Percentiles rank a stretch among this genome's conserved stretches.
Evolutionary conservation across 2,888 invertebrate species (phyloP).

Genomic region (Drosophila eohydei): DNA sequence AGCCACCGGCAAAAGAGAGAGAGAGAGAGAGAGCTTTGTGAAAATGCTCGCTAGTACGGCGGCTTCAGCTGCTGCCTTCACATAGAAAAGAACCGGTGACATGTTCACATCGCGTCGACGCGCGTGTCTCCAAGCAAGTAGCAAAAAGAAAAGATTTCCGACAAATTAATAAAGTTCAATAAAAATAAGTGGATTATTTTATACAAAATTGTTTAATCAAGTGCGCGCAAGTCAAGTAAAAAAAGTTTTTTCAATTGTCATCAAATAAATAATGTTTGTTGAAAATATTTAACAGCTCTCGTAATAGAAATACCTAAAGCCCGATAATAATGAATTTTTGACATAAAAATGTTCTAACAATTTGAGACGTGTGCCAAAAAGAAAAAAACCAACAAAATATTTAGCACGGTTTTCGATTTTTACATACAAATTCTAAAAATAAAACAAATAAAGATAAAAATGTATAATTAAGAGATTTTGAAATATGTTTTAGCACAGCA

Average conservation of each 20-base stretch:
- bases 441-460: conserved; percentile 10
- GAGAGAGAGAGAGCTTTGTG: conserved; percentile 30
- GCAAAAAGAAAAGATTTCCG: conserved; percentile 2
- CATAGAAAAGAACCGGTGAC: conserved; percentile 71
- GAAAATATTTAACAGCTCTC: no score
- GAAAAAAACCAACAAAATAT: conserved; percentile 32
- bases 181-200: background rate
- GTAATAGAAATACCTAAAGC: no score
- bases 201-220: conserved; percentile 4
- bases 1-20: conserved; percentile 5
- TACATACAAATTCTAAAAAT: conserved; percentile 28
- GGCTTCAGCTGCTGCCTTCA: conserved; percentile 47
- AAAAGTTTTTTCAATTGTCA: background rate
- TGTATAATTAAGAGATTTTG: conserved; percentile 15
- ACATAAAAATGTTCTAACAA: conserved; percentile 5
- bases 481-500: conserved; percentile 28
- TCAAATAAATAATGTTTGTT: no score
- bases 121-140: conserved; percentile 25
- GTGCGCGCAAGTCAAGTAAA: conserved; percentile 9
- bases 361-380: conserved; percentile 61
- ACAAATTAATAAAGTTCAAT: background rate
- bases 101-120: conserved; percentile 52
- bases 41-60: background rate
- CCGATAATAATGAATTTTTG: conserved; percentile 17
- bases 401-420: conserved; percentile 50